Evolutionary conservation across 2,113 vertebrate species (phyloP).

Genomic region (Potamarius usumacintae): DNA sequence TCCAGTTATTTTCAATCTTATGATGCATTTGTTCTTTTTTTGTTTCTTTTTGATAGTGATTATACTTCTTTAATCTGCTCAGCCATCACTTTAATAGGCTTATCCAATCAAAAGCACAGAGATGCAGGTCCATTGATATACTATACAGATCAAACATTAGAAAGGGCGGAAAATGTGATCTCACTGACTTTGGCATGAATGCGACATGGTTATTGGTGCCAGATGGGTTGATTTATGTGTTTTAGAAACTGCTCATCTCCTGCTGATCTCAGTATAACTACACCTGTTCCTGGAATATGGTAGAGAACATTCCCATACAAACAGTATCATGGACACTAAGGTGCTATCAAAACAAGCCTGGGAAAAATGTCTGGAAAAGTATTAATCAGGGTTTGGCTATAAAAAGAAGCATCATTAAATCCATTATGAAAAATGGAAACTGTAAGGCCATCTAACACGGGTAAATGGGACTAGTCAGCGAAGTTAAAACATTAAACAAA

Average conservation of each 20-base stretch:
- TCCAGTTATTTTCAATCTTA: neutral
- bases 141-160: neutral
- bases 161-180: neutral
- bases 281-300: neutral
- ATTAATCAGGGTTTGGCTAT: neutral
- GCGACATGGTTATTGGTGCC: neutral
- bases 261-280: neutral
- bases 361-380: no score
- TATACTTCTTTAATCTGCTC: neutral
- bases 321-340: no score
- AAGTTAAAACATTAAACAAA: neutral
- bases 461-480: no score
- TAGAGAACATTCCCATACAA: no score
- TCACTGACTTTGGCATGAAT: neutral
- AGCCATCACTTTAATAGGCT: neutral
- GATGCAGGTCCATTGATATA: neutral
- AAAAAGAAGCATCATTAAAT: no score
- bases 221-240: neutral
- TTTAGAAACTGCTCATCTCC: neutral
- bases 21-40: neutral
- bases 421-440: no score
- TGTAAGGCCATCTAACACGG: no score
- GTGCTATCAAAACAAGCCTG: no score
- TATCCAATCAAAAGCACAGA: neutral
- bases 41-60: neutral